These are phyloP conservation scores for Nasonovia ribisnigri DNA, from an alignment of 2,888 invertebrate genomes.

Conservation along the genomic window DNA sequence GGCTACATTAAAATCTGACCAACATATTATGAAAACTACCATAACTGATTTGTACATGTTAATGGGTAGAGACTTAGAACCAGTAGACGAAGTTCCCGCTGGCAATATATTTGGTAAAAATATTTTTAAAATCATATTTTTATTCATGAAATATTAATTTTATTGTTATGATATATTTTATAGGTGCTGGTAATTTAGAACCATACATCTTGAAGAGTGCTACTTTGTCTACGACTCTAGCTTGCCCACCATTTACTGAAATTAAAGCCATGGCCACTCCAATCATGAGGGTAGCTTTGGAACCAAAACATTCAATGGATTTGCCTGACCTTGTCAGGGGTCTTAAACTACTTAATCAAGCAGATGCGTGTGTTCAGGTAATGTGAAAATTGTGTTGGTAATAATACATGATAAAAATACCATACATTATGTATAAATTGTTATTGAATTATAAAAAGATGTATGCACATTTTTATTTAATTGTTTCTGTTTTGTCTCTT, in stretches of 20 bases:
- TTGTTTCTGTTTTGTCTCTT: background rate
- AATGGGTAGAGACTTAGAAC: slow-evolving; percentile 92
- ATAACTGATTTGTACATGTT: slow-evolving; percentile 87
- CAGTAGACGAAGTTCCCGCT: slow-evolving; percentile 83
- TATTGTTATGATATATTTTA: background rate
- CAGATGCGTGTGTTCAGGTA: slow-evolving; percentile 93
- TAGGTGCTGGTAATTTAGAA: slow-evolving; percentile 88
- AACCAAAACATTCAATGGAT: slow-evolving; percentile 85
- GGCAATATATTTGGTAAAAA: slow-evolving; percentile 87
- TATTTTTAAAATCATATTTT: slow-evolving; percentile 49
- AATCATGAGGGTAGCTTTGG: slow-evolving; percentile 93
- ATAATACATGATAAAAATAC: background rate
- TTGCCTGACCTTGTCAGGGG: slow-evolving; percentile 77
- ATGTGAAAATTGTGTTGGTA: background rate
- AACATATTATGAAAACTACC: slow-evolving; percentile 77
- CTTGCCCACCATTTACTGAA: slow-evolving; percentile 88
- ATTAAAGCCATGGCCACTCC: slow-evolving; percentile 83
- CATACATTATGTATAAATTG: background rate
- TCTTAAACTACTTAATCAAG: slow-evolving; percentile 89
- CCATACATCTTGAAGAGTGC: slow-evolving; percentile 89
- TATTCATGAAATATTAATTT: background rate
- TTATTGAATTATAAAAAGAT: background rate
- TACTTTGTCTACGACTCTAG: slow-evolving; percentile 84
- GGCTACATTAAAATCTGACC: slow-evolving; percentile 76
- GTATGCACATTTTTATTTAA: background rate